Conservation (phyloP, 2,113 vertebrate species). For the Petrocephalus microphthalmus region DNA sequence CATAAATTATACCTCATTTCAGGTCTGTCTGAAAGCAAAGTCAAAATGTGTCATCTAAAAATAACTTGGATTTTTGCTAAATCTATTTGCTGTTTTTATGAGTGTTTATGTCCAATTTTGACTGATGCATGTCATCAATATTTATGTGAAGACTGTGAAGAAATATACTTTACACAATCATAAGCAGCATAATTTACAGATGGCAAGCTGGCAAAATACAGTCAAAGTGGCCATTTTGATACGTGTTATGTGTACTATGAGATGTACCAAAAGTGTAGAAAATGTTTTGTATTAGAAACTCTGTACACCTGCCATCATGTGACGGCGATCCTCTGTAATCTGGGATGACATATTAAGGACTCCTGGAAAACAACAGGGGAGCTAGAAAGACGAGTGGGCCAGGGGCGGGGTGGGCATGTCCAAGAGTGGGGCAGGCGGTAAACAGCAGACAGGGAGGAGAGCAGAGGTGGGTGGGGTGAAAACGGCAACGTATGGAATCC, state of each 20-base stretch:
- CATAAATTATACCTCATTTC: not conserved
- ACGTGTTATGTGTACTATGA: not conserved
- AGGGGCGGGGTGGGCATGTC: not conserved
- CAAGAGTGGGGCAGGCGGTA: not conserved
- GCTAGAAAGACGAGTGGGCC: not conserved
- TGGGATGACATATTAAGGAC: conserved; percentile 55
- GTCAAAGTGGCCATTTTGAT: not conserved
- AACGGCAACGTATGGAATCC: too few relatives aligned
- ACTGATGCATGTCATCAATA: not conserved
- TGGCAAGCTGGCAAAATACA: too few relatives aligned
- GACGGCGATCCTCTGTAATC: conserved; percentile 60
- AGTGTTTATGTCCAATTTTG: not conserved
- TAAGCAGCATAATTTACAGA: not conserved
- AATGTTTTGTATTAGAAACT: not conserved
- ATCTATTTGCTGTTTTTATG: not conserved
- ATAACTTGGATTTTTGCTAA: not conserved
- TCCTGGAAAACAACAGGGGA: conserved; percentile 18
- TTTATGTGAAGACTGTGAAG: not conserved
- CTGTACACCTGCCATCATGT: conserved; percentile 19
- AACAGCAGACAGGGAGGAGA: not conserved
- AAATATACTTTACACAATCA: not conserved
- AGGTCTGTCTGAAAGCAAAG: not conserved
- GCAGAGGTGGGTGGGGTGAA: not conserved
- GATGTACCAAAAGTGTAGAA: not conserved
- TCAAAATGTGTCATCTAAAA: not conserved